A percentile compares a stretch with the other conserved stretches of the same genome.
Evolutionary conservation across 2,797 vertebrate genomes (phyloP).

Genomic region (Capromys pilorides): DNA sequence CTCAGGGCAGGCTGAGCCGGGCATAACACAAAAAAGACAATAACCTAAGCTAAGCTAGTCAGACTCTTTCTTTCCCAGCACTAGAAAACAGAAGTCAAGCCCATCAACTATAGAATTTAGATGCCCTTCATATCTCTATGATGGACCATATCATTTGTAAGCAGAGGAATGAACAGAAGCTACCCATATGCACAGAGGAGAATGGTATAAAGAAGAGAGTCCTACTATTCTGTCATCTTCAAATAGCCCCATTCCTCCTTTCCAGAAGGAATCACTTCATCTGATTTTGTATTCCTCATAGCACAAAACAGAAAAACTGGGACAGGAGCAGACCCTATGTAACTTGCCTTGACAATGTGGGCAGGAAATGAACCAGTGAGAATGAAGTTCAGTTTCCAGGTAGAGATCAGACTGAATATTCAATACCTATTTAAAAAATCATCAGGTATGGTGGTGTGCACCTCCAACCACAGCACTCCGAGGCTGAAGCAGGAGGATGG

Average conservation of each 20-base stretch:
- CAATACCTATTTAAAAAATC: constrained; percentile 40
- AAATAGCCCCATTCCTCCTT: not conserved
- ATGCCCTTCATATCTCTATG: not conserved
- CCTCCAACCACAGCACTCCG: not conserved
- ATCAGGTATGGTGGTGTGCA: not conserved
- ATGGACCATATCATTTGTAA: not conserved
- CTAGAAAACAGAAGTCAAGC: constrained; percentile 19
- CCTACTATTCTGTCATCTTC: not conserved
- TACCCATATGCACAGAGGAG: not conserved
- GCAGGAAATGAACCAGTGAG: constrained; percentile 47
- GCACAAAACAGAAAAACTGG: constrained; percentile 25
- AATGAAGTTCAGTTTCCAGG: constrained; percentile 36
- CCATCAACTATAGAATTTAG: not conserved
- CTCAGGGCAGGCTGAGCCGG: too few species aligned
- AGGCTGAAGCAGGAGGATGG: not conserved
- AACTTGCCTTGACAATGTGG: constrained; percentile 17
- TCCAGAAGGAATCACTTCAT: constrained; percentile 33
- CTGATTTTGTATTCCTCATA: constrained; percentile 41
- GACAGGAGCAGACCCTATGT: not conserved
- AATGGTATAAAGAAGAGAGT: constrained; percentile 28
- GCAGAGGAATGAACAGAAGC: not conserved
- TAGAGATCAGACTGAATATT: constrained; percentile 3
- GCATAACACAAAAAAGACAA: too few species aligned
- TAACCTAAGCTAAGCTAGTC: not conserved
- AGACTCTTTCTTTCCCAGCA: constrained; percentile 34